Base-by-base conservation (phyloP, 2,797 vertebrate species). In the Catharus ustulatus region DNA sequence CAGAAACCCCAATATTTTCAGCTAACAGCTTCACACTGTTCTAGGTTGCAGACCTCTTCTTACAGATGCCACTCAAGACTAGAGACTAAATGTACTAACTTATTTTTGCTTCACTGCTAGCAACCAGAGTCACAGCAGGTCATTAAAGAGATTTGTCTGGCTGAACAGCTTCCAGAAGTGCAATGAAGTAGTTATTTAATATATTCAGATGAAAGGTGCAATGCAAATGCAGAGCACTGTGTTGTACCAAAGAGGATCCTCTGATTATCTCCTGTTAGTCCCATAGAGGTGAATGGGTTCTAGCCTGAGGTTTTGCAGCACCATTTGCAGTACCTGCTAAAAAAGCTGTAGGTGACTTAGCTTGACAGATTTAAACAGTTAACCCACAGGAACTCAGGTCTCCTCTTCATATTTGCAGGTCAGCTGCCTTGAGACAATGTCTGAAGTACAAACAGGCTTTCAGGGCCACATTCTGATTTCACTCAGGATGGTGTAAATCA, bases 291-390 rank as follows among this genome's bases (percentile, higher is more conserved):
- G 93, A 80, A 78, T 9, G 58, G 54, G 75, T 59, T 82, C 78
- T 42, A 81, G 58, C 22, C 58, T 22, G 46, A 59, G 51, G 49
- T 97, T 92, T 75, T 59, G 32, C 58, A 59, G 69, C 45, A 36
- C 32, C 34, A n/a, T 38, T 84, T 82, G 73, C 38, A 38, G 38
- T 38, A 38, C 43, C 54, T 68, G n/a, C 36, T 88, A 86, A 90
- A 86, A 52, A 86, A 86, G 52, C 69, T 91, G 40, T 38, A 69
- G 83, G 34, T 2, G 4, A 78, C 55, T 95, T 58, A 81, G 30
- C 66, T 81, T 69, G 62, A 90, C 77, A 95, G 95, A 88, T 86
- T 94, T 76, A 88, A 94, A 88, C 69, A 93, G 84, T 55, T 85
- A 94, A 86, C 87, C 40, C 75, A 48, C 1, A 0, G 69, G 67